phyloP scores from a whole-genome alignment of 2,888 invertebrate genomes.

The Drosophila meridionalis region DNA sequence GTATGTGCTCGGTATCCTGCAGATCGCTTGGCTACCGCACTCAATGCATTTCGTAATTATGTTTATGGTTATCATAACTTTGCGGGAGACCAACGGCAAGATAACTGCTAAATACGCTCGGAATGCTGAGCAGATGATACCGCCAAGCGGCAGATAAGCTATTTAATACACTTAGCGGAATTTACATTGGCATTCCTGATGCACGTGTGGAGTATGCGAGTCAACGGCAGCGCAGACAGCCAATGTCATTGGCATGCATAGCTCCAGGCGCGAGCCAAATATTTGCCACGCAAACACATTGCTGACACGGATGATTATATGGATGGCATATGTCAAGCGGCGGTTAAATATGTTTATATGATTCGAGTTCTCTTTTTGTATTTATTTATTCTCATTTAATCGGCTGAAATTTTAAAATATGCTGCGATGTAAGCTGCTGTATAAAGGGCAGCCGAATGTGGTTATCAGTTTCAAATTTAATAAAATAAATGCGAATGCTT shows the following conservation, averaged over 20 bases:
- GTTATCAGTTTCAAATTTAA: conserved; percentile 6
- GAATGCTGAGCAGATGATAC: conserved; percentile 17
- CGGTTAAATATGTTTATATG: conserved; percentile 61
- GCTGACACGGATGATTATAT: conserved; percentile 30
- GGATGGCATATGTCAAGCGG: conserved; percentile 60
- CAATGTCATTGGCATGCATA: conserved; percentile 33
- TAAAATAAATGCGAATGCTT: neutral
- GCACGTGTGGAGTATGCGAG: conserved; percentile 6
- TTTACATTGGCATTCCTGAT: conserved; percentile 23
- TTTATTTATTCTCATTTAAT: conserved; percentile 12
- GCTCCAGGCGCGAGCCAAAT: conserved; percentile 27
- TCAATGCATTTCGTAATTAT: neutral
- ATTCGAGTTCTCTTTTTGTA: conserved; percentile 3
- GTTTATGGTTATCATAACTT: neutral
- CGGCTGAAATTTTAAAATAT: conserved; percentile 1
- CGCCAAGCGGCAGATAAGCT: conserved; percentile 12
- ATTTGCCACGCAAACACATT: conserved; percentile 27
- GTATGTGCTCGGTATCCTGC: neutral
- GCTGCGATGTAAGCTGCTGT: conserved; percentile 1
- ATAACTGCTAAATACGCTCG: neutral
- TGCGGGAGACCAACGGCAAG: neutral
- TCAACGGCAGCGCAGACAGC: conserved; percentile 8
- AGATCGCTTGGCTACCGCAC: neutral
- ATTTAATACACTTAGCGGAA: conserved; percentile 30
- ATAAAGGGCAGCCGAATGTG: neutral